Percentiles rank a stretch among this genome's conserved stretches.
phyloP scores from a whole-genome alignment of 1,140 invertebrate species.

The Augochlora pura region DNA sequence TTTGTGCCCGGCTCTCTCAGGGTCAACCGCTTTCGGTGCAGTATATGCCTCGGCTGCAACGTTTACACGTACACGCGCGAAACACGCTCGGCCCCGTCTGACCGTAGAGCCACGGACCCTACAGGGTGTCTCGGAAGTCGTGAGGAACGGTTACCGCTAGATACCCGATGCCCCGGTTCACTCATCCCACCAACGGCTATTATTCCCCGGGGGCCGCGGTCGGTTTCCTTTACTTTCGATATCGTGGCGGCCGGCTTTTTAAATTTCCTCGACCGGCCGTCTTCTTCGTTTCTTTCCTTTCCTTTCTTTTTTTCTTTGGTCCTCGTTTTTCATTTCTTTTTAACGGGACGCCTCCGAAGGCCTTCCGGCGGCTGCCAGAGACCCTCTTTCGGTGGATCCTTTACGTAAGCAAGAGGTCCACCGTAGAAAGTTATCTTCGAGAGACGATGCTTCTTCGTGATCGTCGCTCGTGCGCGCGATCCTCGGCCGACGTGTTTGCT shows the following conservation, averaged over 20 bases:
- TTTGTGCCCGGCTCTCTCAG: slow-evolving; percentile 78
- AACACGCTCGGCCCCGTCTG: slow-evolving; percentile 52
- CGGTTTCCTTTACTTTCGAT: slow-evolving; percentile 2
- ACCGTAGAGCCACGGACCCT: slow-evolving; percentile 51
- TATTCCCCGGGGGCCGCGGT: neutral
- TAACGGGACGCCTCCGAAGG: neutral
- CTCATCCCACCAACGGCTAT: neutral
- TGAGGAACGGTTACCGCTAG: neutral
- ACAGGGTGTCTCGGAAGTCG: slow-evolving; percentile 57
- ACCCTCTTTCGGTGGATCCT: neutral
- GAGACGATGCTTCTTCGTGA: neutral
- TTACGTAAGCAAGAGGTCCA: neutral
- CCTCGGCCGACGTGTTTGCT: neutral
- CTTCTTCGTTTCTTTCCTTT: no score
- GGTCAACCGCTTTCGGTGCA: slow-evolving; percentile 79
- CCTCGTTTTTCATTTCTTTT: no score
- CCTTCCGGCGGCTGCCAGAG: neutral
- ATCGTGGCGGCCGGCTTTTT: neutral
- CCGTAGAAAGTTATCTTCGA: neutral
- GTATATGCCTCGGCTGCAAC: slow-evolving; percentile 62
- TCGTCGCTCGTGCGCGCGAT: neutral
- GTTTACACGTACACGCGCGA: slow-evolving; percentile 60
- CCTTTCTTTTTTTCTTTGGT: no score
- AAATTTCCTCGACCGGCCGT: neutral
- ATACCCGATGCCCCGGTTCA: neutral